Evolutionary conservation across 2,113 vertebrate genomes (phyloP).

Genomic region (Triplophysa dalaica): DNA sequence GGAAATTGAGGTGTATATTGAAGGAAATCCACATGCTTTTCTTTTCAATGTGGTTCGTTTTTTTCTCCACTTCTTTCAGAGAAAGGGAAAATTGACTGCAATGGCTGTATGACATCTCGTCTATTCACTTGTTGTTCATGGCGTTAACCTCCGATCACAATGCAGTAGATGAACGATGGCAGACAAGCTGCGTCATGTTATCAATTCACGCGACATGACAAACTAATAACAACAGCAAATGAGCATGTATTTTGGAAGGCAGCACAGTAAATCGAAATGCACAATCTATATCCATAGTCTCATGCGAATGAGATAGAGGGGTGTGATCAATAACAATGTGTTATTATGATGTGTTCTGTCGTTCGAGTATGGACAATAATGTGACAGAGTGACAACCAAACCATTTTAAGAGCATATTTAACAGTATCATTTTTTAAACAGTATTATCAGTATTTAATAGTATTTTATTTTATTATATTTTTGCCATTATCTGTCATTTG

Average conservation of each 20-base stretch:
- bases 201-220: conserved; percentile 73
- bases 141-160: conserved; percentile 70
- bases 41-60: not conserved
- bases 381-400: too few relatives aligned
- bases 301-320: conserved; percentile 53
- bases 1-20: conserved; percentile 37
- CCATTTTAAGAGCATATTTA: not conserved
- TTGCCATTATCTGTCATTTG: too few relatives aligned
- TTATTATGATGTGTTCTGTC: conserved; percentile 37
- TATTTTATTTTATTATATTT: too few relatives aligned
- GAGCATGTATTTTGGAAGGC: conserved; percentile 65
- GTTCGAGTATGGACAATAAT: not conserved
- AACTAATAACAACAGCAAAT: conserved; percentile 75
- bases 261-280: conserved; percentile 68
- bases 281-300: conserved; percentile 60
- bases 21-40: conserved; percentile 5
- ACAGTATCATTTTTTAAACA: not conserved
- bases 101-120: conserved; percentile 51
- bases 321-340: conserved; percentile 14
- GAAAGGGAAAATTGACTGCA: conserved; percentile 33
- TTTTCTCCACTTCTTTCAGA: conserved; percentile 22
- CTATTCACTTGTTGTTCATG: conserved; percentile 61
- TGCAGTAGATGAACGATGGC: conserved; percentile 59
- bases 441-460: too few relatives aligned
- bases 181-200: conserved; percentile 74